Base-by-base conservation (phyloP, 1,140 invertebrate species). In the Polyergus mexicanus region DNA sequence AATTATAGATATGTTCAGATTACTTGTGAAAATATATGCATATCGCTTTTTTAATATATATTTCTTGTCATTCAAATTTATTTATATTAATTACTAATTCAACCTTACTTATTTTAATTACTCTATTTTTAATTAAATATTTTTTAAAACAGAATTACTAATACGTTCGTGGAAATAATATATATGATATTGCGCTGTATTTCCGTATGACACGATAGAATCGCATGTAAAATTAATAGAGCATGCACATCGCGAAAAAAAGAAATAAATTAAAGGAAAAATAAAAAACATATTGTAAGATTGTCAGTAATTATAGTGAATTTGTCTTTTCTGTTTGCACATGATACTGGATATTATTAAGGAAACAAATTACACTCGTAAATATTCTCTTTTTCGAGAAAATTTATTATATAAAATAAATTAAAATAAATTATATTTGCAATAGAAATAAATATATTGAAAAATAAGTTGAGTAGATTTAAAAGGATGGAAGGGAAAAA, bases 81-180 rank as follows among this genome's bases (percentile, higher is more conserved):
- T 41, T 51, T 51, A 51, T 51, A 19, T 47, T 47, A 47, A 47
- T 58, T 41, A 41, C 0, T 75, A 41, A 38, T 41, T 38, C 7
- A 8, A 75, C 41, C n/a, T 41, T 44, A 16, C 25, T 51, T 51
- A 51, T 51, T 51, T 51, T 51, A 51, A 51, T 60, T 41, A 41
- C 0, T 75, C 32, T 32, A 60, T 25, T 41, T 38, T 60, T 60
- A 58, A 58, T 56, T 3, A 41, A 60, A 60, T 4, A 41, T 75
- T 60, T 75, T 60, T 75, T 60, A 75, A 51, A 51, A 38, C 13
- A 3, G 0, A 41, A 75, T 60, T 75, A 51, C 47, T 51, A 4
- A 51, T 51, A 38, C 2, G 1, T 74, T 7, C 3, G 10, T 60
- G 13, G 35, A 13, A 58, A 60, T 58, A 16, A 60, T 75, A 11